phyloP scores from a whole-genome alignment of 1,140 invertebrate species.

The Anadara kagoshimensis region DNA sequence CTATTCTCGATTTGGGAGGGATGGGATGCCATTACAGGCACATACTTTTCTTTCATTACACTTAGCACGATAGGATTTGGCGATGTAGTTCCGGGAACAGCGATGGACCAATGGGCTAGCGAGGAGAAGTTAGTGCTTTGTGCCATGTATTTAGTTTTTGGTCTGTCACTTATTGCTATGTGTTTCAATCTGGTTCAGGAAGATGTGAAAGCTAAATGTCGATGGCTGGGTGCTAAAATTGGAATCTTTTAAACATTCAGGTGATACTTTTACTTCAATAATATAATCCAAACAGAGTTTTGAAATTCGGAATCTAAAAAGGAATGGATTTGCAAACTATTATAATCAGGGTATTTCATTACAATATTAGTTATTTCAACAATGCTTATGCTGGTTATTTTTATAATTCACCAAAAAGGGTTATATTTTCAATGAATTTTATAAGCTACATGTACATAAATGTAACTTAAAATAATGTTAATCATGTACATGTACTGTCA shows the following conservation, averaged over 20 bases:
- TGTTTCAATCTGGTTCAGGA: constrained; percentile 99
- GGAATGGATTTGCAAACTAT: too few species aligned
- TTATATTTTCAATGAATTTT: too few species aligned
- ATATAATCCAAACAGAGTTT: too few species aligned
- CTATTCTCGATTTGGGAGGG: constrained; percentile 71
- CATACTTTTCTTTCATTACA: constrained; percentile 95
- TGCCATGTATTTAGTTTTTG: constrained; percentile 81
- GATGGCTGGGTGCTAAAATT: constrained; percentile 76
- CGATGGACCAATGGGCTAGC: constrained; percentile 61
- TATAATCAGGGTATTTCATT: too few species aligned
- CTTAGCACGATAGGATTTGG: constrained; percentile 89
- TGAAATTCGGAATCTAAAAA: too few species aligned
- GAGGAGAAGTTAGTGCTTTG: constrained; percentile 70
- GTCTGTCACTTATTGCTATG: constrained; percentile 98
- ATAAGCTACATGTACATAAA: too few species aligned
- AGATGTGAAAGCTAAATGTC: constrained; percentile 85
- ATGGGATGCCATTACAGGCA: constrained; percentile 89
- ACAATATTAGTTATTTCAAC: too few species aligned
- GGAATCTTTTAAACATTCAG: constrained; percentile 40
- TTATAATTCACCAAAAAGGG: too few species aligned
- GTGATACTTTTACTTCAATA: too few species aligned
- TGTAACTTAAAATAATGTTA: too few species aligned
- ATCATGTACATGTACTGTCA: too few species aligned
- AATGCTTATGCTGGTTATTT: too few species aligned
- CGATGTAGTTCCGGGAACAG: constrained; percentile 84